phyloP scores from a whole-genome alignment of 2,797 vertebrate species.

The Galago senegalensis region DNA sequence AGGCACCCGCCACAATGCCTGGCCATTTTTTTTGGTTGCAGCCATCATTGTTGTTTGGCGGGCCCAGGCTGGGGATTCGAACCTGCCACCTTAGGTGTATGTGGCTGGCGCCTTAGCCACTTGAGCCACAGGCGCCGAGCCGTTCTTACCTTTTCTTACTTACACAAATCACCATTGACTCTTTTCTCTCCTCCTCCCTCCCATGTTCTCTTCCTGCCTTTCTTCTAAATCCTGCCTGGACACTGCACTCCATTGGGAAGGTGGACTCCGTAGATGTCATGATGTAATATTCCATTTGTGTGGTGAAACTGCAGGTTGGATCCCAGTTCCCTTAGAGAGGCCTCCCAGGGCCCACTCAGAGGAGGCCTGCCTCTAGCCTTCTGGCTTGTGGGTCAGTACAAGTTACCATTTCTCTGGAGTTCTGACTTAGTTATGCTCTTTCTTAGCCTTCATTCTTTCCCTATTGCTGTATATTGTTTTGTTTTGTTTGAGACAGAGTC shows the following conservation, averaged over 20 bases:
- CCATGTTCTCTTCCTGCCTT: background rate
- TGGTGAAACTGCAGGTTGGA: background rate
- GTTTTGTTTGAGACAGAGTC: too few relatives aligned
- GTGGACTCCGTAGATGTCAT: background rate
- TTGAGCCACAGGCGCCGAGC: too few relatives aligned
- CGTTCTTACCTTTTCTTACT: background rate
- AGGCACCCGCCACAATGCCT: too few relatives aligned
- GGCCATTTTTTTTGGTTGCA: too few relatives aligned
- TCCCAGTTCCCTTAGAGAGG: background rate
- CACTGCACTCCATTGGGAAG: background rate
- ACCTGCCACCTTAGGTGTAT: too few relatives aligned
- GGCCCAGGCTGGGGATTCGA: too few relatives aligned
- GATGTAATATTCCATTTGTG: rapidly evolving
- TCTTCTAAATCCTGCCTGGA: background rate
- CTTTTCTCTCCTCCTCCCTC: background rate
- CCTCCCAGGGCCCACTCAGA: rapidly evolving
- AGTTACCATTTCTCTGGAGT: background rate
- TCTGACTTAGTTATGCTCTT: background rate
- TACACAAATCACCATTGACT: background rate
- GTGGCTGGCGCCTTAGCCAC: too few relatives aligned
- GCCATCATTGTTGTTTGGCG: too few relatives aligned
- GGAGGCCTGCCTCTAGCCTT: background rate
- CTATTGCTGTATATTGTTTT: background rate
- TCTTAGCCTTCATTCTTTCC: constrained; percentile 16
- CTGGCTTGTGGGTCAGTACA: background rate